These are phyloP conservation scores for Actenoides lindsayi DNA, from an alignment of 2,113 vertebrate species.

Conservation along the genomic window DNA sequence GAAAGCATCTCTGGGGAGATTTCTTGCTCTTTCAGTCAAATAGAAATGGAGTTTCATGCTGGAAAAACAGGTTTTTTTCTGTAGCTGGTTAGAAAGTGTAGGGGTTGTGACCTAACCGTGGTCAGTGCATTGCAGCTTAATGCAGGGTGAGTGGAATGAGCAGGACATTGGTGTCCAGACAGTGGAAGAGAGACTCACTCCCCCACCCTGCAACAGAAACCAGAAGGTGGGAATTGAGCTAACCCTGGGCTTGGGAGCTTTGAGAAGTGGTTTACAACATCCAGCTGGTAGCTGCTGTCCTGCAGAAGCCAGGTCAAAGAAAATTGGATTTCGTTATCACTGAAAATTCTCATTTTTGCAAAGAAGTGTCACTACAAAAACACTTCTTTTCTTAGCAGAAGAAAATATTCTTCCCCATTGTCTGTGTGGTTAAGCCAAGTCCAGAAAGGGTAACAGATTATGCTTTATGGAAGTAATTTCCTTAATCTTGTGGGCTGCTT, in stretches of 20 bases:
- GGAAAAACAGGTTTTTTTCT: neutral
- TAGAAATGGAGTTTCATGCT: neutral
- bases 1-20: accelerated
- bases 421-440: neutral
- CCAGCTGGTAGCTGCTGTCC: neutral
- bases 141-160: accelerated
- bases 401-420: neutral
- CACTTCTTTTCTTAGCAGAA: neutral
- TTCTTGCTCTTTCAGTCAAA: neutral
- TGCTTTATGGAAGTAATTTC: neutral
- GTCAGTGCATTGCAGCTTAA: accelerated
- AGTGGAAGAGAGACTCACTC: neutral
- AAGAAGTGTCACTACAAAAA: neutral
- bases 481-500: conserved; percentile 6
- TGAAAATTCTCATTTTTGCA: neutral
- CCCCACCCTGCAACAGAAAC: neutral
- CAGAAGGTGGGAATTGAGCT: neutral
- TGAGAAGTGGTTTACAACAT: neutral
- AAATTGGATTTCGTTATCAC: conserved; percentile 3
- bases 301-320: neutral
- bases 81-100: accelerated
- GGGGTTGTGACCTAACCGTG: accelerated
- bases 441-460: neutral
- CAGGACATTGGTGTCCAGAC: accelerated
- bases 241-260: neutral